Conservation (phyloP, 2,888 invertebrate genomes). For the Netelia inedita region DNA sequence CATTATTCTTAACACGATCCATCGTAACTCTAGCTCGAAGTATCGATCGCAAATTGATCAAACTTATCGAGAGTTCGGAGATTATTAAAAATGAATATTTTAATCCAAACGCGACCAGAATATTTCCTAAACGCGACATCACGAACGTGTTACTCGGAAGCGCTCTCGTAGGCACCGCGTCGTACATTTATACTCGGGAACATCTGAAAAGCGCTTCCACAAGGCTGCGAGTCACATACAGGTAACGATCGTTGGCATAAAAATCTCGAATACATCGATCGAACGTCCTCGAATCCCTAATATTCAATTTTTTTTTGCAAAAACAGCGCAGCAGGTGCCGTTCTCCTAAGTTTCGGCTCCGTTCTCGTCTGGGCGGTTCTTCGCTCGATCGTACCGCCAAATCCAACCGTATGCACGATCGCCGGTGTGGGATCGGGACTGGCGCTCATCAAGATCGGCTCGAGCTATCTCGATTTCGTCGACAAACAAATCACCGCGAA, state of each 20-base stretch:
- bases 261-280: background rate
- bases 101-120: constrained; percentile 84
- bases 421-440: constrained; percentile 91
- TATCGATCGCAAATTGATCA: background rate
- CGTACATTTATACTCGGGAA: constrained; percentile 93
- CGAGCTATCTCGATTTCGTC: constrained; percentile 88
- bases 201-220: constrained; percentile 90
- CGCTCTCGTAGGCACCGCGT: constrained; percentile 92
- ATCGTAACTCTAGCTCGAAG: background rate
- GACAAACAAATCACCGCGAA: constrained; percentile 88
- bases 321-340: constrained; percentile 89
- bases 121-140: constrained; percentile 91
- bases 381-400: constrained; percentile 91
- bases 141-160: constrained; percentile 93
- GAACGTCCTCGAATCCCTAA: background rate
- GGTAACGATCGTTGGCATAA: constrained; percentile 84
- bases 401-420: constrained; percentile 88
- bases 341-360: constrained; percentile 95
- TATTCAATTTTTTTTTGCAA: background rate
- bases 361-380: constrained; percentile 95
- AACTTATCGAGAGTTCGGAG: background rate
- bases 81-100: background rate
- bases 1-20: background rate
- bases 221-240: constrained; percentile 89
- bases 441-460: constrained; percentile 88